A percentile compares a stretch with the other conserved stretches of the same genome.
These are phyloP conservation scores for Helicoverpa armigera DNA, from an alignment of 1,140 invertebrate genomes.

Conservation along the genomic window DNA sequence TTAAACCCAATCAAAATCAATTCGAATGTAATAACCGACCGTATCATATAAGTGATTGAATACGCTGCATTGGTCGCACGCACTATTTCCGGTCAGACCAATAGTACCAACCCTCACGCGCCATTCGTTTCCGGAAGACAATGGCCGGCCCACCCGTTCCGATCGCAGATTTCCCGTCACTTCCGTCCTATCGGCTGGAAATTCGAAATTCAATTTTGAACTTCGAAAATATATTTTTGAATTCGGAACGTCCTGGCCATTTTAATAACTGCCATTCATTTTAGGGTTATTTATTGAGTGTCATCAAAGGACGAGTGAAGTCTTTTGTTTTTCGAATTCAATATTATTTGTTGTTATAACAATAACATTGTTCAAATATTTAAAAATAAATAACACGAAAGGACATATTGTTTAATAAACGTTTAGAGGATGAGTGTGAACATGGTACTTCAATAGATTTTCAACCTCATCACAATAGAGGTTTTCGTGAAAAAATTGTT, in stretches of 20 bases:
- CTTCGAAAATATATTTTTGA: constrained; percentile 47
- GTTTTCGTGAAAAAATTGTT: too few species aligned
- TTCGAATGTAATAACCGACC: neutral
- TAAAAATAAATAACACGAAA: too few species aligned
- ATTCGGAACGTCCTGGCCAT: constrained; percentile 16
- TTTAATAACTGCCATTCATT: constrained; percentile 22
- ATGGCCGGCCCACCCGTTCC: constrained; percentile 73
- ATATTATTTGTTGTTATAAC: too few species aligned
- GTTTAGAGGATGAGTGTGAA: too few species aligned
- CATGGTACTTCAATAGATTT: too few species aligned
- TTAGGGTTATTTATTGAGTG: constrained; percentile 26
- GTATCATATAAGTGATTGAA: constrained; percentile 40
- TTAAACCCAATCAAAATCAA: neutral
- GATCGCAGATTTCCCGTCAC: constrained; percentile 66
- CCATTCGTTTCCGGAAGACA: constrained; percentile 79
- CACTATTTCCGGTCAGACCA: constrained; percentile 70
- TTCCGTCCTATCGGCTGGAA: constrained; percentile 41
- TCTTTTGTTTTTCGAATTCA: neutral
- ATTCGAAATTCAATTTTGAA: constrained; percentile 43
- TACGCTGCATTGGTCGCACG: constrained; percentile 53
- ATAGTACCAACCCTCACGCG: constrained; percentile 61
- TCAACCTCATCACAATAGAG: too few species aligned
- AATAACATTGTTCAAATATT: too few species aligned
- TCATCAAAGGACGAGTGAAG: neutral
- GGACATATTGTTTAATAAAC: too few species aligned